A percentile compares a stretch with the other conserved stretches of the same genome.
Evolutionary conservation across 1,140 invertebrate genomes (phyloP).

Genomic region (Meteorus sp.): DNA sequence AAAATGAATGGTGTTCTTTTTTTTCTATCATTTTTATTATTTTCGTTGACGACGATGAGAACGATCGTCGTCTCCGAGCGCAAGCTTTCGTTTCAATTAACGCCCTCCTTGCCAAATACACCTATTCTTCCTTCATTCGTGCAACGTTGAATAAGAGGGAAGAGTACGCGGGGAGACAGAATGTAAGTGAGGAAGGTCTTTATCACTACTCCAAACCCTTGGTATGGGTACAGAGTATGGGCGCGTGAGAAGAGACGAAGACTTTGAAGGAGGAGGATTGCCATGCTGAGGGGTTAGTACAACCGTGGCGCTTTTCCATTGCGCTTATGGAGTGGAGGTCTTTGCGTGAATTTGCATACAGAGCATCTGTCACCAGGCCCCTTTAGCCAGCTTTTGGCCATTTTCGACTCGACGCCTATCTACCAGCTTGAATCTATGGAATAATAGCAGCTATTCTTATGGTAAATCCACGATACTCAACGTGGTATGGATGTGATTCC

Average conservation of each 20-base stretch:
- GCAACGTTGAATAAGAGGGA: background rate
- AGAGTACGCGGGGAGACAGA: background rate
- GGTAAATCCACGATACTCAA: constrained; percentile 43
- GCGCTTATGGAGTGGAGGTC: constrained; percentile 18
- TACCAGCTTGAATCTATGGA: constrained; percentile 51
- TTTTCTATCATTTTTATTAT: too few species aligned
- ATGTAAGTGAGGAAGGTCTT: constrained; percentile 22
- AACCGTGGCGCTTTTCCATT: constrained; percentile 23
- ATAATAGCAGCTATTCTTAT: constrained; percentile 58
- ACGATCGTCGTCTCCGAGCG: too few species aligned
- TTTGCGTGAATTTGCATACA: constrained; percentile 58
- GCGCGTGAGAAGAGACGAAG: background rate
- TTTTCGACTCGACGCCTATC: constrained; percentile 55
- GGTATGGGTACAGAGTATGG: too few species aligned
- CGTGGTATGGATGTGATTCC: background rate
- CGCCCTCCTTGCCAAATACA: constrained; percentile 10
- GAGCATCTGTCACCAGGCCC: constrained; percentile 60
- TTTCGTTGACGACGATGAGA: too few species aligned
- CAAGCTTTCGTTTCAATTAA: constrained; percentile 31
- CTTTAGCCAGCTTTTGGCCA: constrained; percentile 51
- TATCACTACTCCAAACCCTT: too few species aligned
- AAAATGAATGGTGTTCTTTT: too few species aligned
- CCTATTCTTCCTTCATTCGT: constrained; percentile 18
- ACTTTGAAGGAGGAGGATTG: constrained; percentile 16
- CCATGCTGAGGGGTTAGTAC: constrained; percentile 16